These are phyloP conservation scores for Agapornis roseicollis DNA, from an alignment of 2,113 vertebrate genomes.

Conservation along the genomic window DNA sequence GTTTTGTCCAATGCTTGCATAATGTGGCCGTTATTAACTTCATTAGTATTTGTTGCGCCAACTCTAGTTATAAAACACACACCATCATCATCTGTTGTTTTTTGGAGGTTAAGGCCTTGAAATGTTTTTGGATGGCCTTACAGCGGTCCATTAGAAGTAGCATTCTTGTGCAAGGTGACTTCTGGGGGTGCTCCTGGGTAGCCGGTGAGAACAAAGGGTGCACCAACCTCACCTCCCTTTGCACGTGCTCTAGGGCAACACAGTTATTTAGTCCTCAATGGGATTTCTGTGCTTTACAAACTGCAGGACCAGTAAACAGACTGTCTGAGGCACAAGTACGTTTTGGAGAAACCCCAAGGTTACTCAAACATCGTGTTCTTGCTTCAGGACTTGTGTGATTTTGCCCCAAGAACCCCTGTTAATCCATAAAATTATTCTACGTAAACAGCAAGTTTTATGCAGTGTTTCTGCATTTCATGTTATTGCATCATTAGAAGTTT, in stretches of 20 bases:
- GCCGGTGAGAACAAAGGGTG: not conserved
- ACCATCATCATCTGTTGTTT: not conserved
- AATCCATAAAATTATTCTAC: not conserved
- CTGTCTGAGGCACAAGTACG: not conserved
- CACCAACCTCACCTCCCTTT: not conserved
- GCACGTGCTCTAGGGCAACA: fast-evolving
- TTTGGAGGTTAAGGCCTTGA: not conserved
- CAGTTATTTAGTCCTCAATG: fast-evolving
- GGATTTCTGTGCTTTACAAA: not conserved
- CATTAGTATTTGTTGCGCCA: not conserved
- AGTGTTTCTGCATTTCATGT: not conserved
- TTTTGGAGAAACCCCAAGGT: not conserved
- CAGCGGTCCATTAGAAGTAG: not conserved
- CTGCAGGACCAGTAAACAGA: not conserved
- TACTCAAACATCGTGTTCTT: not conserved
- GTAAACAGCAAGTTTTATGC: not conserved
- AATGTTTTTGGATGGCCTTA: not conserved
- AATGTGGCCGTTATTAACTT: not conserved
- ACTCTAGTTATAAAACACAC: not conserved
- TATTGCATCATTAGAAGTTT: not conserved
- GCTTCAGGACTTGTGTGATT: not conserved
- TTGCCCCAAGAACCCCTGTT: not conserved
- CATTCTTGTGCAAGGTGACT: not conserved
- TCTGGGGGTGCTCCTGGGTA: not conserved
- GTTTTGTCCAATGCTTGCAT: not conserved